A percentile compares a stretch with the other conserved stretches of the same genome.
Evolutionary conservation across 2,888 invertebrate species (phyloP).

Genomic region (Nebria brevicollis): DNA sequence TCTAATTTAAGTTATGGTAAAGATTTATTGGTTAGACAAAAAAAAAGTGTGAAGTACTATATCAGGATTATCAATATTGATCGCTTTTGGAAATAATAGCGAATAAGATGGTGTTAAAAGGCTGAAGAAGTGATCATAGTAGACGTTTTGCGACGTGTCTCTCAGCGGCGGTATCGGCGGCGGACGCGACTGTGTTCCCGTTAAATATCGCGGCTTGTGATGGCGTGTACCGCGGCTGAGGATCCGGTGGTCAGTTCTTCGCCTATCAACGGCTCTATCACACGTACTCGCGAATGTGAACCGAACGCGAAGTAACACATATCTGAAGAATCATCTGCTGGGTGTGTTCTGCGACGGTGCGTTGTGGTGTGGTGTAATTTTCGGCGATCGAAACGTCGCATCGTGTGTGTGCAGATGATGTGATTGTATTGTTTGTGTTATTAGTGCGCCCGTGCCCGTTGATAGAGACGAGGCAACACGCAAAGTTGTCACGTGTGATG

Average conservation of each 20-base stretch:
- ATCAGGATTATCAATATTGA: not conserved
- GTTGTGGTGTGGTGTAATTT: conserved; percentile 8
- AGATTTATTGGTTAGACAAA: too few relatives aligned
- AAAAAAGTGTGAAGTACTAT: not conserved
- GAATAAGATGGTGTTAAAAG: not conserved
- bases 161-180: conserved; percentile 1
- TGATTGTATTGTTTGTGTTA: not conserved
- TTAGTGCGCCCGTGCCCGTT: conserved; percentile 7
- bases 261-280: conserved; percentile 17
- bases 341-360: not conserved
- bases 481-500: conserved; percentile 14
- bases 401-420: not conserved
- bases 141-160: not conserved
- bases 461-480: conserved; percentile 10
- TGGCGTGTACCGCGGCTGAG: conserved; percentile 2
- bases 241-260: conserved; percentile 18
- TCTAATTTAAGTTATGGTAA: too few relatives aligned
- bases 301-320: conserved; percentile 2
- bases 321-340: not conserved
- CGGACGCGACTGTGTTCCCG: conserved; percentile 21
- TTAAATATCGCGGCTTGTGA: conserved; percentile 15
- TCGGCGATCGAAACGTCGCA: not conserved
- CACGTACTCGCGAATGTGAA: not conserved
- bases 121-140: not conserved
- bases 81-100: not conserved